Evolutionary conservation across 1,140 invertebrate species (phyloP).

Genomic region (Cylas formicarius): DNA sequence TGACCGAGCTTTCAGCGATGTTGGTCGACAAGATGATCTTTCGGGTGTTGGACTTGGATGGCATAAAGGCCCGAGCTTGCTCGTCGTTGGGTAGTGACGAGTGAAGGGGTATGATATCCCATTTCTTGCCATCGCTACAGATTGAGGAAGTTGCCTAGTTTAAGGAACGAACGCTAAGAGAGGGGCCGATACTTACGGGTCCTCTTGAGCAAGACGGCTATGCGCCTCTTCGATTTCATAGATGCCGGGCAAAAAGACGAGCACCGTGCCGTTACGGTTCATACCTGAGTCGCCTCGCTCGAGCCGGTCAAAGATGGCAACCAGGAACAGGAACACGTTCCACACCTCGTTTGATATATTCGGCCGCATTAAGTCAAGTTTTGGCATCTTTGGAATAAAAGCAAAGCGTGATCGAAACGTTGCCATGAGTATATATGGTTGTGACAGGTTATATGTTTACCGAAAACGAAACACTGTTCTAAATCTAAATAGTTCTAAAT

Average conservation of each 20-base stretch:
- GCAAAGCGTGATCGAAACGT: constrained; percentile 12
- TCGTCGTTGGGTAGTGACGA: constrained; percentile 62
- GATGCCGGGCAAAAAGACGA: constrained; percentile 84
- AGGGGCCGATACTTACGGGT: constrained; percentile 1
- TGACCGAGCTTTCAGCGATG: constrained; percentile 95
- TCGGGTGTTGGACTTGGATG: constrained; percentile 48
- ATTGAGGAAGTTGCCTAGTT: background rate
- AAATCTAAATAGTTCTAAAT: no score
- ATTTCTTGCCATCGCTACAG: constrained; percentile 31
- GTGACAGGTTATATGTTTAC: no score
- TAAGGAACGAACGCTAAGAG: background rate
- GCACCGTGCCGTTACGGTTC: constrained; percentile 52
- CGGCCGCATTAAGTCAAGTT: constrained; percentile 46
- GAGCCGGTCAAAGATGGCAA: constrained; percentile 64
- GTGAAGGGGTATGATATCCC: constrained; percentile 59
- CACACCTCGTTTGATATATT: constrained; percentile 21
- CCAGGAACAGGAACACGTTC: constrained; percentile 53
- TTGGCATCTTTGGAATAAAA: constrained; percentile 44
- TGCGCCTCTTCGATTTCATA: constrained; percentile 68
- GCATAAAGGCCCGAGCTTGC: constrained; percentile 62
- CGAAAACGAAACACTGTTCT: no score
- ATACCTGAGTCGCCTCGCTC: constrained; percentile 39
- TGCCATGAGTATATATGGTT: no score
- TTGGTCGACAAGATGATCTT: constrained; percentile 94
- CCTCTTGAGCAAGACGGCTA: constrained; percentile 22